Percentiles rank a stretch among this genome's conserved stretches.
These are phyloP conservation scores for Neotoma lepida DNA, from an alignment of 2,113 vertebrate genomes.

Conservation along the genomic window DNA sequence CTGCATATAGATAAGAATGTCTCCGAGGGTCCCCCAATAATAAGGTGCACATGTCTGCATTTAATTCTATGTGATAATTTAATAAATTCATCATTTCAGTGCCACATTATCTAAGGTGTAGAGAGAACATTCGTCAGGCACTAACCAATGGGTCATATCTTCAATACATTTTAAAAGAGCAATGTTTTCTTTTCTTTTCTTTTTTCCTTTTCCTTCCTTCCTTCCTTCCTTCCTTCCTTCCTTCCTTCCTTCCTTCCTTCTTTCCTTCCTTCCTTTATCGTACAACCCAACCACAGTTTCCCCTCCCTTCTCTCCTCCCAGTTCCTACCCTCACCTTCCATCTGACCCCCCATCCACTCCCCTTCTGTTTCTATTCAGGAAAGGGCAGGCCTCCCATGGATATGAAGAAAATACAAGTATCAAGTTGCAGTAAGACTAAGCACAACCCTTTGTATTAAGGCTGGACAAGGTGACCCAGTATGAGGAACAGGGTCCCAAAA, in stretches of 20 bases:
- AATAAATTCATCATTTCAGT: background rate
- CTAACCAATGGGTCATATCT: background rate
- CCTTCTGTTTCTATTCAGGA: background rate
- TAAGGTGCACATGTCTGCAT: background rate
- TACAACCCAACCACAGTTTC: background rate
- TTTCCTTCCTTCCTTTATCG: background rate
- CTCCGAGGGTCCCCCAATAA: background rate
- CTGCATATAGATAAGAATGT: background rate
- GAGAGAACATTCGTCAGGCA: background rate
- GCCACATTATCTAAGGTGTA: background rate
- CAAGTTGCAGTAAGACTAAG: background rate
- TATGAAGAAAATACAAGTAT: background rate
- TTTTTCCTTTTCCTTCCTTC: background rate
- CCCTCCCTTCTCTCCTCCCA: background rate
- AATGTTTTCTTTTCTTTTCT: background rate
- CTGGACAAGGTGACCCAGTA: background rate
- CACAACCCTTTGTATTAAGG: background rate
- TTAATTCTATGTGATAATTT: background rate
- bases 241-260: accelerated
- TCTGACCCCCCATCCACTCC: background rate
- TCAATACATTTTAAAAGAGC: background rate
- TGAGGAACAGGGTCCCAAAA: background rate
- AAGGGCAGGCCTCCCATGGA: background rate
- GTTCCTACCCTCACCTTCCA: background rate
- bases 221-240: accelerated